Conservation (phyloP, 2,797 vertebrate species). For the Onychomys torridus region DNA sequence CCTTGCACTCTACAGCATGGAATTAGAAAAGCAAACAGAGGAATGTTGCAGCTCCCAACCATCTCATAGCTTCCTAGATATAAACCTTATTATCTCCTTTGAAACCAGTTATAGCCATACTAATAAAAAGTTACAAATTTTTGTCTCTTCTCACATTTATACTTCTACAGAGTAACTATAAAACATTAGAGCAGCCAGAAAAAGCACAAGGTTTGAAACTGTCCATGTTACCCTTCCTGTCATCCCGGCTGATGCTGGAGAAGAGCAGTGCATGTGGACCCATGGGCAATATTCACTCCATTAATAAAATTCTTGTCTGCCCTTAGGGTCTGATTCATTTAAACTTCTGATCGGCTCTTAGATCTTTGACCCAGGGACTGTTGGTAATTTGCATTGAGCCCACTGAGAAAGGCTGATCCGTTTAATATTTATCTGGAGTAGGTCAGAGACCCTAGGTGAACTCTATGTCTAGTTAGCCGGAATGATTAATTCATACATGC, state of each 20-base stretch:
- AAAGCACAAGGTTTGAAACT: neutral
- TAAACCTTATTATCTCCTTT: neutral
- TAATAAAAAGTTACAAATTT: neutral
- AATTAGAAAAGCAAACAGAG: conserved; percentile 58
- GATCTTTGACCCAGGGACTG: conserved; percentile 61
- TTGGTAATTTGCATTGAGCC: conserved; percentile 70
- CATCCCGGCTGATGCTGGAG: neutral
- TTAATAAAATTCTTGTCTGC: conserved; percentile 51
- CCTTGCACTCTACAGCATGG: neutral
- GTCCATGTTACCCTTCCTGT: neutral
- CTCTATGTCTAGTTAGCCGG: conserved; percentile 70
- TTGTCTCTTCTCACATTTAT: neutral
- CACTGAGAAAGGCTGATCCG: conserved; percentile 25
- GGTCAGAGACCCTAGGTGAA: conserved; percentile 76
- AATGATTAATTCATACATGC: conserved; percentile 80
- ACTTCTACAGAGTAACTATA: neutral
- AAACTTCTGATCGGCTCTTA: conserved; percentile 66
- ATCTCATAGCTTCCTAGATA: neutral
- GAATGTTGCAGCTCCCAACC: neutral
- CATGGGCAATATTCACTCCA: neutral
- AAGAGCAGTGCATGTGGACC: neutral
- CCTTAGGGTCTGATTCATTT: conserved; percentile 65
- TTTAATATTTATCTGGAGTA: conserved; percentile 75
- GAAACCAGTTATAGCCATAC: neutral
- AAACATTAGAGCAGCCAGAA: neutral